Evolutionary conservation across 2,113 vertebrate species (phyloP), one percentile per base, ranked within the genome.

Genomic region (Beaufortia kweichowensis): DNA sequence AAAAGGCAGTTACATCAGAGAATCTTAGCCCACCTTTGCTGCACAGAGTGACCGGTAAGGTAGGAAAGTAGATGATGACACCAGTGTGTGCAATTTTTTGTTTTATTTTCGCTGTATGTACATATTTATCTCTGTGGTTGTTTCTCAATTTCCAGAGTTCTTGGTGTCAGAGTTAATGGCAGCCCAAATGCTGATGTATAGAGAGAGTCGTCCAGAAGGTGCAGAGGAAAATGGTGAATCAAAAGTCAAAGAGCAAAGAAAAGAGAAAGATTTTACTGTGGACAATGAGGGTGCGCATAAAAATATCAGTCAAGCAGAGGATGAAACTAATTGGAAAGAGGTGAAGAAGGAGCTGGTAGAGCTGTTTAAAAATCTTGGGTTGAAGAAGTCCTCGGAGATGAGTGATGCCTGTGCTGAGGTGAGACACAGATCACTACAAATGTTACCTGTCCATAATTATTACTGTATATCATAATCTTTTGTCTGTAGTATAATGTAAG

Each of bases 81-180:
- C 67, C 21, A 43, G 19, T 19, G 6, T 8, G 1, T 56, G 12
- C 17, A 23, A n/a, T 60, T 53, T 57, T 15, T 26, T 19, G 14
- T 48, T 64, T 53, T 5, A 10, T 59, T 21, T n/a, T 48, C 46
- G 10, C 15, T 50, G 48, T 21, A 6, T 43, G 41, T 43, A 15
- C 14, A 3, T 43, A 1, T 43, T 1, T 46, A 3, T 46, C 2
- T 46, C 3, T 17, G 14, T 46, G 41, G 3, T 61, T 43, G 4
- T 46, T 12, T 31, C 5, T 59, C 65, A 39, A n/a, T 63, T 73
- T 56, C 12, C 74, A 93, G 92, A 90, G 64, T 92, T 87, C 82
- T 83, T 92, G 24, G 84, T 91, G 17, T 88, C 89, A 14, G 91
- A 93, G 81, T 73, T 93, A 59, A 84, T 86, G 85, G 89, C 92